These are phyloP conservation scores for Proctacanthus coquilletti DNA, from an alignment of 1,140 invertebrate genomes.

Conservation along the genomic window DNA sequence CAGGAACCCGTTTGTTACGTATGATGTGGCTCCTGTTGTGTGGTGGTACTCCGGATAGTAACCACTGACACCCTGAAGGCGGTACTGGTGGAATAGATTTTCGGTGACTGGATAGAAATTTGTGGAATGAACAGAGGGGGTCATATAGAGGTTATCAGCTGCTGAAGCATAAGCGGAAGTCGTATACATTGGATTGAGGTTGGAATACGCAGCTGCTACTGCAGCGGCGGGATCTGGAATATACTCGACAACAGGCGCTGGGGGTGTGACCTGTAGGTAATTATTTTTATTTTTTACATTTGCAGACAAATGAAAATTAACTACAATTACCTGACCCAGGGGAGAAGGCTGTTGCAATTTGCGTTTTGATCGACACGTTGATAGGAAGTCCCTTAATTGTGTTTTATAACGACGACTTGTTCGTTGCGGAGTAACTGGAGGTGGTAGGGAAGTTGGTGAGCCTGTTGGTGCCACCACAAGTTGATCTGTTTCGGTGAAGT, in stretches of 20 bases:
- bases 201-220: constrained; percentile 61
- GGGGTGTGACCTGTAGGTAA: constrained; percentile 19
- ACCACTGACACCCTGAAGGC: constrained; percentile 48
- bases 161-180: constrained; percentile 36
- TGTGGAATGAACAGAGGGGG: constrained; percentile 41
- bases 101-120: constrained; percentile 68
- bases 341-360: constrained; percentile 44
- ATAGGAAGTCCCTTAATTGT: constrained; percentile 79
- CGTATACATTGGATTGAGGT: constrained; percentile 66
- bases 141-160: constrained; percentile 54
- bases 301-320: constrained; percentile 30
- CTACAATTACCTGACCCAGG: constrained; percentile 27
- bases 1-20: constrained; percentile 65
- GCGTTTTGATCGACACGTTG: constrained; percentile 78
- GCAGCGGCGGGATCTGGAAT: constrained; percentile 49
- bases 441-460: constrained; percentile 31
- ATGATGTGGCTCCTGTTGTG: constrained; percentile 33
- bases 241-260: constrained; percentile 44
- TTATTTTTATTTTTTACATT: no score
- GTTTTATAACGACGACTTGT: constrained; percentile 82
- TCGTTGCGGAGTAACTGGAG: constrained; percentile 49
- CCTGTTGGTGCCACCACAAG: constrained; percentile 43
- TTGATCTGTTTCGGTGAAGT: constrained; percentile 74
- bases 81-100: constrained; percentile 74
- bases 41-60: constrained; percentile 69